These are phyloP conservation scores for Solenodon paradoxus DNA, from an alignment of 2,113 vertebrate species.

Conservation along the genomic window DNA sequence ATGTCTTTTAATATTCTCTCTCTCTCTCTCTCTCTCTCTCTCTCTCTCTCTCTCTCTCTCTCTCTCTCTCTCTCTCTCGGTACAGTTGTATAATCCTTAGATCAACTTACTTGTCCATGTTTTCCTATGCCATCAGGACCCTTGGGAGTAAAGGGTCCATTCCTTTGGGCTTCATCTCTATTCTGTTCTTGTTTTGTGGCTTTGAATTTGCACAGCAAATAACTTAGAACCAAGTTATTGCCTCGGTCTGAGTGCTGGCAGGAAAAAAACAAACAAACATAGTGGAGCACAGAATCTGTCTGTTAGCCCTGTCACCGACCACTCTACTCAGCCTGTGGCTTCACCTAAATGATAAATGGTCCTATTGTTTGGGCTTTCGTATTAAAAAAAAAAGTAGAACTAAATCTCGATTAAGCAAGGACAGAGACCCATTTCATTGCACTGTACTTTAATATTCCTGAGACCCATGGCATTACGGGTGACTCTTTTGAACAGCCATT, in stretches of 20 bases:
- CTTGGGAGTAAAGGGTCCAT: background rate
- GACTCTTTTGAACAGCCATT: slow-evolving; percentile 55
- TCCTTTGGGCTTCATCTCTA: background rate
- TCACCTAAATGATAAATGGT: slow-evolving; percentile 75
- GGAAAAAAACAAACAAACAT: background rate
- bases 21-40: background rate
- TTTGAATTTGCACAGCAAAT: slow-evolving; percentile 25
- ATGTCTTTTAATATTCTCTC: background rate
- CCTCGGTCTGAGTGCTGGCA: background rate
- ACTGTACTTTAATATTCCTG: slow-evolving; percentile 76
- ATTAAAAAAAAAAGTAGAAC: slow-evolving; percentile 47
- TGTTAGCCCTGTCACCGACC: slow-evolving; percentile 53
- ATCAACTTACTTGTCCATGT: background rate
- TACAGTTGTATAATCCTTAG: background rate
- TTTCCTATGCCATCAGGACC: background rate
- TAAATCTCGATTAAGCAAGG: slow-evolving; percentile 69
- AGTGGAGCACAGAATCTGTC: slow-evolving; percentile 57
- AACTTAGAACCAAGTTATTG: slow-evolving; percentile 25
- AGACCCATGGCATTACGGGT: slow-evolving; percentile 56
- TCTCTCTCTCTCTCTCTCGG: background rate
- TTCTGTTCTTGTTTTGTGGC: background rate
- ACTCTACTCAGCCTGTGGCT: slow-evolving; percentile 51
- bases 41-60: background rate
- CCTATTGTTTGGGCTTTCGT: slow-evolving; percentile 59
- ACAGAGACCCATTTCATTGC: slow-evolving; percentile 75